These are phyloP conservation scores for Chloromyia formosa DNA, from an alignment of 2,888 invertebrate genomes.

Conservation along the genomic window DNA sequence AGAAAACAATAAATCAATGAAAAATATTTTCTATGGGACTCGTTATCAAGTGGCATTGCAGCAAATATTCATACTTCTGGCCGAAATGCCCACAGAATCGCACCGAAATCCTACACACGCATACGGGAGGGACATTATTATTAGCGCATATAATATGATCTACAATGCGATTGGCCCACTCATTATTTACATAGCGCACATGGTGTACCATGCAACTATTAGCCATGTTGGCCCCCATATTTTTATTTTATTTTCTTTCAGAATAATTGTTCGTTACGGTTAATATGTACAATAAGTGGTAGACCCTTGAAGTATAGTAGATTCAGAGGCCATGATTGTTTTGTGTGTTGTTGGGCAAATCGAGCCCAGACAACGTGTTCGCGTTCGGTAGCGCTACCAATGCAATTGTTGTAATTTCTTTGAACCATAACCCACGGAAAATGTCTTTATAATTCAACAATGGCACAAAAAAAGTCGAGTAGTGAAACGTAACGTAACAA, in stretches of 20 bases:
- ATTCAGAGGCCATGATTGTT: too few relatives aligned
- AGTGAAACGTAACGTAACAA: conserved; percentile 33
- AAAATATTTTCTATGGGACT: conserved; percentile 22
- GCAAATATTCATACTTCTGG: conserved; percentile 16
- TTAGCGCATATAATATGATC: conserved; percentile 20
- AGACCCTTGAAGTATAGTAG: too few relatives aligned
- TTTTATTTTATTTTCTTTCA: neutral
- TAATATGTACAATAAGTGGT: neutral
- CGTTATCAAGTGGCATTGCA: conserved; percentile 29
- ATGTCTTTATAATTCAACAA: conserved; percentile 37
- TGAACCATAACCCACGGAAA: conserved; percentile 33
- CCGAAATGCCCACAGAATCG: conserved; percentile 34
- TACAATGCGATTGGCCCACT: conserved; percentile 30
- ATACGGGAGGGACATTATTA: neutral
- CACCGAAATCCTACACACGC: conserved; percentile 13
- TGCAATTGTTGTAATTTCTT: conserved; percentile 18
- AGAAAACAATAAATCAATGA: conserved; percentile 34
- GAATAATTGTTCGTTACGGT: conserved; percentile 32
- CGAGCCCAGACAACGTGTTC: too few relatives aligned
- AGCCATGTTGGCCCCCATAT: too few relatives aligned
- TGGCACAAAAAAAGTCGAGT: conserved; percentile 12
- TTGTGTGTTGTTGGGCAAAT: too few relatives aligned
- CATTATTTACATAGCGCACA: neutral
- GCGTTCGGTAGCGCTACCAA: conserved; percentile 12
- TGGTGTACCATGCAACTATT: too few relatives aligned